Percentiles rank a stretch among this genome's conserved stretches.
These are phyloP conservation scores for Apotomis capreana DNA, from an alignment of 2,888 invertebrate species.

Conservation along the genomic window DNA sequence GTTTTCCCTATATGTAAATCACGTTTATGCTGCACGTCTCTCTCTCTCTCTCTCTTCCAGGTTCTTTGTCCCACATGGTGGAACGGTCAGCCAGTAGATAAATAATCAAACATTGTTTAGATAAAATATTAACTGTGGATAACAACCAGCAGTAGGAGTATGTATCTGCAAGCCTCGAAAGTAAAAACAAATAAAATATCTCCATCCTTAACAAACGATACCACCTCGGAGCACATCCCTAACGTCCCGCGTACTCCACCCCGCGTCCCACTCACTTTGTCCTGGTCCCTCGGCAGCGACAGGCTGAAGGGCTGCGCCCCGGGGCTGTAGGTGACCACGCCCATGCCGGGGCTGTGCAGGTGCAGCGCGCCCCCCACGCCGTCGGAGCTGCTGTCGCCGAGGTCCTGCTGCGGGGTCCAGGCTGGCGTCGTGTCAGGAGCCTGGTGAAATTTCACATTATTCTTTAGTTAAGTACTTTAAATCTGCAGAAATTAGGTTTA, in stretches of 20 bases:
- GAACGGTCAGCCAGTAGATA: no score
- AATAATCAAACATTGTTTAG: no score
- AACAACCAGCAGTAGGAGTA: no score
- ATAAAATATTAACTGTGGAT: no score
- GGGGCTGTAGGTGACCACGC: slow-evolving; percentile 69
- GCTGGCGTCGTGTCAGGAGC: slow-evolving; percentile 59
- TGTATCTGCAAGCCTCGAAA: no score
- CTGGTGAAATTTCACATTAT: slow-evolving; percentile 44
- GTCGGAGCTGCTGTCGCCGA: slow-evolving; percentile 86
- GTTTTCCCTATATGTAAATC: no score
- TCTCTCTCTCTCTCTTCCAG: no score
- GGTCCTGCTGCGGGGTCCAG: slow-evolving; percentile 94
- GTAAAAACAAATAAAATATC: no score
- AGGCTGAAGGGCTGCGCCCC: slow-evolving; percentile 88
- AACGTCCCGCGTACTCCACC: slow-evolving; percentile 61
- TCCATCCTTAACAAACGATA: slow-evolving; percentile 16
- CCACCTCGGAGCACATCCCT: slow-evolving; percentile 48
- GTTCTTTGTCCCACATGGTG: no score
- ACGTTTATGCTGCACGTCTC: no score
- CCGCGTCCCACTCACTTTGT: slow-evolving; percentile 62
- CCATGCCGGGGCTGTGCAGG: slow-evolving; percentile 49
- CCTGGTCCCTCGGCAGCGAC: slow-evolving; percentile 87
- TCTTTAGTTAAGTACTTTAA: no score
- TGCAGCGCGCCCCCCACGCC: slow-evolving; percentile 59
- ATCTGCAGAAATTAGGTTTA: no score